These are phyloP conservation scores for Melierax canorus DNA, from an alignment of 2,113 vertebrate genomes.

Conservation along the genomic window DNA sequence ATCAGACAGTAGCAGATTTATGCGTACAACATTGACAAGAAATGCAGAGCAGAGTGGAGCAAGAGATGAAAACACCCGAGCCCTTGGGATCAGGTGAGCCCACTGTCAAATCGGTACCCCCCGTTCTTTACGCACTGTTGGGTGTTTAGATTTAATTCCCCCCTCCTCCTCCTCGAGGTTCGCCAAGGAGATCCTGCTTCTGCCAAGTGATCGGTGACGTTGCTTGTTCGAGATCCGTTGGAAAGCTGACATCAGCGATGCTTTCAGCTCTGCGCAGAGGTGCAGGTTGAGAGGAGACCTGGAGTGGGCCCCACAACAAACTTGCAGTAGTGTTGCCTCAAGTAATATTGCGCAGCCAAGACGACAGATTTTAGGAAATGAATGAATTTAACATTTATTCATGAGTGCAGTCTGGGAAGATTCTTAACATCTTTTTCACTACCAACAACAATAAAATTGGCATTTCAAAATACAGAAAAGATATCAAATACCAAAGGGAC, in stretches of 20 bases:
- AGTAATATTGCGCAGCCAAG: neutral
- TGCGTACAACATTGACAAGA: neutral
- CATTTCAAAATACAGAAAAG: neutral
- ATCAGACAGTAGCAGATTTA: neutral
- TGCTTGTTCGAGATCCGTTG: neutral
- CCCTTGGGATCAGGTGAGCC: neutral
- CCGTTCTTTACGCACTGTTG: fast-evolving
- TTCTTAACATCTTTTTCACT: neutral
- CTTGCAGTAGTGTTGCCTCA: neutral
- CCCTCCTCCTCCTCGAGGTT: neutral
- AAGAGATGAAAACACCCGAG: neutral
- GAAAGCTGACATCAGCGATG: neutral
- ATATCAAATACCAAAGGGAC: neutral
- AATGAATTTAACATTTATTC: neutral
- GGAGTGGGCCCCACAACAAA: neutral
- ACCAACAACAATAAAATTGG: neutral
- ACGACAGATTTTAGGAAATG: neutral
- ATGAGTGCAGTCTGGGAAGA: neutral
- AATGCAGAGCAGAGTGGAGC: neutral
- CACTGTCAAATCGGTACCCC: neutral
- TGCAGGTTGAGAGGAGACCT: neutral
- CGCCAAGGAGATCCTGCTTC: neutral
- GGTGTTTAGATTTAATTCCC: neutral
- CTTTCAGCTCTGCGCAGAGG: neutral
- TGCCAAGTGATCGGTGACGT: neutral